Base-by-base conservation (phyloP, 2,113 vertebrate species). In the Siphamia tubifer region DNA sequence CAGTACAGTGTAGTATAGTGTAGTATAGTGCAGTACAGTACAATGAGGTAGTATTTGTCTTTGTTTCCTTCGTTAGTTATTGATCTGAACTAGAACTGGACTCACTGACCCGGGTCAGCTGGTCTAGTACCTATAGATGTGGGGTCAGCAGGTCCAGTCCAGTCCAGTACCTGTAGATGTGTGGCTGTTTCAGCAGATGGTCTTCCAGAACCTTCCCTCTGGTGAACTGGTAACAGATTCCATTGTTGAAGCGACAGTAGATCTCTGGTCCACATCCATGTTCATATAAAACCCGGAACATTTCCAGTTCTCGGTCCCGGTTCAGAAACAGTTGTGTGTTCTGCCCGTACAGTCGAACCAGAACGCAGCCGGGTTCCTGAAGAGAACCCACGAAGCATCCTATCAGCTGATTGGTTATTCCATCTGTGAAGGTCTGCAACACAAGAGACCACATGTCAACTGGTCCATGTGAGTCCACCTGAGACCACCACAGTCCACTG, bases 181-280 rank as follows among this genome's bases (percentile, higher is more conserved):
- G 60, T 0, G 92, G 93, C 28, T 92, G 83, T 9, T 27, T 67
- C 5, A 94, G 90, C 48, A 91, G 76, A 20, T 67, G 9, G 10
- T 91, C 90, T 0, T 92, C 88, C 84, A 94, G 74, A 20, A 87
- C 88, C 0, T 30, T 43, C 28, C 93, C 93, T 27, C 25, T 62
- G 4, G 92, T 67, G 63, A 92, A 94, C 82, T 93, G 83, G 2
- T 94, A 94, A 80, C 93, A 92, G 81, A 94, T 91, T 57, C 93
- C 93, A 1, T 94, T 94, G 48, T 69, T 81, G 74, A 93, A 94
- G 78, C 81, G 92, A 83, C 93, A 93, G 85, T 90, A 93, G 60
- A 94, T 88, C 69, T 90, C 53, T 0, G 93, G 92, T 1, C 91
- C 92, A 13, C 91, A 90, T 24, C 78, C 75, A 2, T 93, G 81